Evolutionary conservation across 2,888 invertebrate genomes (phyloP).

Genomic region (Temnothorax unifasciatus): DNA sequence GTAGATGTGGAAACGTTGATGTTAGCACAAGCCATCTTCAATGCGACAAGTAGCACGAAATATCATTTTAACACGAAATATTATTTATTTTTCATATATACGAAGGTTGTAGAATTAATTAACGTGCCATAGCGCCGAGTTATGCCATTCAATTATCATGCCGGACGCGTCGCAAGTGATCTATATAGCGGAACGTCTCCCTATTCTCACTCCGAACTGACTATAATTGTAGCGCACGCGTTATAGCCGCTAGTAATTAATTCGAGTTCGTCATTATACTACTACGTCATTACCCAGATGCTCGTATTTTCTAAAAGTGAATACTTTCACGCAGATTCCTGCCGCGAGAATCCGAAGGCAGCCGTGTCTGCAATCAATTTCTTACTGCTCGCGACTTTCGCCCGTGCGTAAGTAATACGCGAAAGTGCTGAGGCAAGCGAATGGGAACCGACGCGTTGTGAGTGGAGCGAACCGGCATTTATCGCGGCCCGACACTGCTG

Average conservation of each 20-base stretch:
- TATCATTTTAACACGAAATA: not conserved
- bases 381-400: not conserved
- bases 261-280: slow-evolving; percentile 35
- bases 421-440: slow-evolving; percentile 31
- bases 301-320: not conserved
- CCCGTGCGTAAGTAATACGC: slow-evolving; percentile 19
- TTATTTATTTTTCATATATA: slow-evolving; percentile 43
- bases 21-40: too few relatives aligned
- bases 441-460: slow-evolving; percentile 39
- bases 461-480: slow-evolving; percentile 35
- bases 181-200: slow-evolving; percentile 50
- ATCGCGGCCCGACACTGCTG: slow-evolving; percentile 27
- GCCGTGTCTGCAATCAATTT: not conserved
- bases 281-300: not conserved
- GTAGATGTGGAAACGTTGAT: not conserved
- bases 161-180: slow-evolving; percentile 64
- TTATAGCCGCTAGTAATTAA: slow-evolving; percentile 61
- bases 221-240: slow-evolving; percentile 57
- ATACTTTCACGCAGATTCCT: not conserved
- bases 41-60: not conserved
- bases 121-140: slow-evolving; percentile 61
- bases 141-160: slow-evolving; percentile 75
- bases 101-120: slow-evolving; percentile 63
- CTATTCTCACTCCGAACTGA: slow-evolving; percentile 55
- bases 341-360: not conserved